Percentiles rank a stretch among this genome's conserved stretches.
Conservation (phyloP, 2,113 vertebrate species). For the Stercorarius parasiticus region DNA sequence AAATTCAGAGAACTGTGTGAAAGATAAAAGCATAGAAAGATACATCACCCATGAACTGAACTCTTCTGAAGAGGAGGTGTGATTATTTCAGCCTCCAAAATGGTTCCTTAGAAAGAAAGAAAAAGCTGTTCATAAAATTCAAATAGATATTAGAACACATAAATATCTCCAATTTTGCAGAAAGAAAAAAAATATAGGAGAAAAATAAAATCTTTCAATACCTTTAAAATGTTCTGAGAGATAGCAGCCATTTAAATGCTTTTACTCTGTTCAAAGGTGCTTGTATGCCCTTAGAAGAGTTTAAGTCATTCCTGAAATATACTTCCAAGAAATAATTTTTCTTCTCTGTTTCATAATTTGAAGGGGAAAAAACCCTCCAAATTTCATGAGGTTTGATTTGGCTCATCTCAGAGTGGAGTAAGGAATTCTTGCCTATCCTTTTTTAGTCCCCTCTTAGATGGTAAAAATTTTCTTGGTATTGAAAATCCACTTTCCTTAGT, state of each 20-base stretch:
- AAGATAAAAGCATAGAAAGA: not conserved
- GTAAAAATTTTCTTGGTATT: not conserved
- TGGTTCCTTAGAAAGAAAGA: not conserved
- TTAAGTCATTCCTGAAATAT: not conserved
- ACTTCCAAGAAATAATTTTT: not conserved
- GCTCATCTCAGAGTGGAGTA: not conserved
- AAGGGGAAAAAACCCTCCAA: rapidly evolving
- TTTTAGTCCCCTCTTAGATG: not conserved
- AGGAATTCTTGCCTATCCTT: not conserved
- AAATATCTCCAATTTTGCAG: not conserved
- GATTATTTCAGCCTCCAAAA: not conserved
- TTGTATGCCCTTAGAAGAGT: not conserved
- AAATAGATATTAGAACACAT: not conserved
- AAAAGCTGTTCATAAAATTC: not conserved
- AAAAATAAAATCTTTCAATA: not conserved
- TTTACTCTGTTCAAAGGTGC: not conserved
- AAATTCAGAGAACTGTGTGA: not conserved
- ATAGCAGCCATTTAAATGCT: not conserved
- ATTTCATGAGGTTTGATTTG: not conserved
- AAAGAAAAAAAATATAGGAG: not conserved
- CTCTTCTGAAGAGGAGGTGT: not conserved
- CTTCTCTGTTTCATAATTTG: not conserved
- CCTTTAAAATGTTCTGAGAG: not conserved
- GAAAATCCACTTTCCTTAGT: not conserved
- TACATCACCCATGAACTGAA: not conserved